These are phyloP conservation scores for Taxidea taxus DNA, from an alignment of 2,113 vertebrate species.

Conservation along the genomic window DNA sequence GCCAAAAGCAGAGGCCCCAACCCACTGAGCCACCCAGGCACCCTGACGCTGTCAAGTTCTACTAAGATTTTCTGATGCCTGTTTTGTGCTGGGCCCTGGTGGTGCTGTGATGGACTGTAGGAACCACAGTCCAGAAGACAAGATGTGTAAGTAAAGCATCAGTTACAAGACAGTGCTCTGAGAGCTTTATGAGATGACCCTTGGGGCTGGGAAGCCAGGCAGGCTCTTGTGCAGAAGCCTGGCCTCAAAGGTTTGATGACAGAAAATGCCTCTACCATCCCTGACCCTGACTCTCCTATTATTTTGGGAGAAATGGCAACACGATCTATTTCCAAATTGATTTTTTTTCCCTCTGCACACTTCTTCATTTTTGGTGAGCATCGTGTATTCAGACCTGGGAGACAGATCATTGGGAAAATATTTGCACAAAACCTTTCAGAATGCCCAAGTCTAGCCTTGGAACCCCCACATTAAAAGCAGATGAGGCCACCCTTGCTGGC, in stretches of 20 bases:
- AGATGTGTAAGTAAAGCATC: not conserved
- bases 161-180: not conserved
- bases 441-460: not conserved
- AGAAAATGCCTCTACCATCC: slow-evolving; percentile 7
- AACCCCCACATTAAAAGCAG: not conserved
- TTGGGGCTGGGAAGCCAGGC: not conserved
- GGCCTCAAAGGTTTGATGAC: not conserved
- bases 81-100: not conserved
- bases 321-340: slow-evolving; percentile 6
- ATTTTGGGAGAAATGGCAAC: not conserved
- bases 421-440: slow-evolving; percentile 21
- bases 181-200: not conserved
- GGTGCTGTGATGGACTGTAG: not conserved
- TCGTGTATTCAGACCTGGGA: slow-evolving; percentile 8
- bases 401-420: not conserved
- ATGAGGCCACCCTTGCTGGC: not conserved
- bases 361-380: not conserved
- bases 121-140: not conserved
- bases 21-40: no score
- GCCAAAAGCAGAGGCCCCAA: no score
- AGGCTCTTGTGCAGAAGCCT: not conserved
- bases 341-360: not conserved
- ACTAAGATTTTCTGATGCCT: not conserved
- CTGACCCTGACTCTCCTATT: not conserved
- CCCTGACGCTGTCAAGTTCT: not conserved